These are phyloP conservation scores for Xyrichtys novacula DNA, from an alignment of 2,797 vertebrate species.

Conservation along the genomic window DNA sequence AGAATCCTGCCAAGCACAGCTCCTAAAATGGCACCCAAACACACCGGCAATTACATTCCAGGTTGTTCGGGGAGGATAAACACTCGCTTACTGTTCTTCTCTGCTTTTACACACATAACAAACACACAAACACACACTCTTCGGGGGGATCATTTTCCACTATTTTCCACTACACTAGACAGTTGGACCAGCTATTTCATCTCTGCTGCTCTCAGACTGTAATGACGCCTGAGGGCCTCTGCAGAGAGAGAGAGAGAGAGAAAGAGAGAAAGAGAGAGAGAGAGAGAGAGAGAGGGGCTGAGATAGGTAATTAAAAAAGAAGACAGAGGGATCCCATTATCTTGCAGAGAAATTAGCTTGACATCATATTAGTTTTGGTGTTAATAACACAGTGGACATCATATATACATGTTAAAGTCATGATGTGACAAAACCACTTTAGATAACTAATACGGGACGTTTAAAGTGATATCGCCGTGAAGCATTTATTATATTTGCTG, in stretches of 20 bases:
- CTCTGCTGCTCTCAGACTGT: conserved; percentile 40
- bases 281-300: conserved; percentile 26
- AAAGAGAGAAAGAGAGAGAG: conserved; percentile 27
- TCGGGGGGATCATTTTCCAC: conserved; percentile 52
- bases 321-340: conserved; percentile 25
- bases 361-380: conserved; percentile 21
- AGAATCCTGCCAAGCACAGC: conserved; percentile 16
- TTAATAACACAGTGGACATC: conserved; percentile 26
- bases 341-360: conserved; percentile 35
- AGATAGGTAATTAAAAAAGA: conserved; percentile 40
- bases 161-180: conserved; percentile 57
- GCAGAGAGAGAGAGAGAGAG: conserved; percentile 26
- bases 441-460: not conserved
- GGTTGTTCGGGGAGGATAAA: conserved; percentile 34
- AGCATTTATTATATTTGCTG: not conserved
- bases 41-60: conserved; percentile 11
- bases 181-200: conserved; percentile 53
- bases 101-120: not conserved
- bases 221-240: conserved; percentile 47
- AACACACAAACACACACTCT: conserved; percentile 9
- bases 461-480: not conserved
- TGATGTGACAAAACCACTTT: not conserved
- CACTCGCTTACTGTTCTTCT: conserved; percentile 21
- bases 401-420: conserved; percentile 13
- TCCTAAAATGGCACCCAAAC: conserved; percentile 39